phyloP scores from a whole-genome alignment of 2,888 invertebrate genomes.

The Heliconius ismenius region DNA sequence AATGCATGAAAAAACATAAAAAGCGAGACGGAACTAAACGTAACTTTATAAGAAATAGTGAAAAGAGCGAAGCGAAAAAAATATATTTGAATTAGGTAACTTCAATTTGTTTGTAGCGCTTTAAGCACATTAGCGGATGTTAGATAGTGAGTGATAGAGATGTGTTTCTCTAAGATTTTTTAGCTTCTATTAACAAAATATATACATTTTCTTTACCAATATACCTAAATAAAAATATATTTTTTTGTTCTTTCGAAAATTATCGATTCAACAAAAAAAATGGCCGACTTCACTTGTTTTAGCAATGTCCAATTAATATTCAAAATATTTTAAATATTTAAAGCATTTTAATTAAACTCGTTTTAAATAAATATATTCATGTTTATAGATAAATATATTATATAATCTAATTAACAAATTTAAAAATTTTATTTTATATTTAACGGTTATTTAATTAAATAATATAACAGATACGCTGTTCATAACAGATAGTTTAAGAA shows the following conservation, averaged over 20 bases:
- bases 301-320: slow-evolving; percentile 4
- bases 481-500: background rate
- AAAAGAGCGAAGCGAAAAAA: background rate
- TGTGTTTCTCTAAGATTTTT: background rate
- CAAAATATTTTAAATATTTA: slow-evolving; percentile 12
- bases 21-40: slow-evolving; percentile 5
- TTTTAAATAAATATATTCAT: slow-evolving; percentile 8
- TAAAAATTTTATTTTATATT: background rate
- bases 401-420: slow-evolving; percentile 1
- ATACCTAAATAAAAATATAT: background rate
- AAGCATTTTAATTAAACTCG: background rate
- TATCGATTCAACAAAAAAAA: background rate
- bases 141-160: background rate
- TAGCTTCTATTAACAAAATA: background rate
- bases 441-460: too few relatives aligned
- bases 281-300: background rate
- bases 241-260: background rate
- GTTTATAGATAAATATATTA: background rate
- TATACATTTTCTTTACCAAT: background rate
- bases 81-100: background rate
- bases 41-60: background rate
- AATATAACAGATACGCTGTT: too few relatives aligned
- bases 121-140: background rate
- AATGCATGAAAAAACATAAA: background rate
- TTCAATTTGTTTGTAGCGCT: background rate